Percentiles rank a stretch among this genome's conserved stretches.
These are phyloP conservation scores for Apodemia hepburni DNA, from an alignment of 2,888 invertebrate genomes.

Conservation along the genomic window DNA sequence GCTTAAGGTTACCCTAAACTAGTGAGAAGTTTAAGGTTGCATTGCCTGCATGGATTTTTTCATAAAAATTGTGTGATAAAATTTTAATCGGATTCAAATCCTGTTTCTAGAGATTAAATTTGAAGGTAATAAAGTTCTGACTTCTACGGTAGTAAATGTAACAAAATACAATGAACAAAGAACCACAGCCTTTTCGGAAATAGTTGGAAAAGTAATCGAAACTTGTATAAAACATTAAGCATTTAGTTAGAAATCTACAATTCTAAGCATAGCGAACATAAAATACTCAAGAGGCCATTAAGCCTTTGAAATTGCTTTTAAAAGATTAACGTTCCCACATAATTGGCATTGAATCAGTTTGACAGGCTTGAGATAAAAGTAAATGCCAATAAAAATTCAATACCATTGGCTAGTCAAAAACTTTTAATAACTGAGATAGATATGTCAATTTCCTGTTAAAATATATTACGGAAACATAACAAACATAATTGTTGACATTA, in stretches of 20 bases:
- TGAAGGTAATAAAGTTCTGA: too few relatives aligned
- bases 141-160: too few relatives aligned
- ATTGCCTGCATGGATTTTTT: too few relatives aligned
- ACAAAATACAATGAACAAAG: too few relatives aligned
- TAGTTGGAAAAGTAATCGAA: too few relatives aligned
- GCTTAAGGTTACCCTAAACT: too few relatives aligned
- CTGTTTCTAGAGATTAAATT: too few relatives aligned
- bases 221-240: neutral
- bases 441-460: neutral
- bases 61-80: too few relatives aligned
- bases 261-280: constrained; percentile 9
- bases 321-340: constrained; percentile 15
- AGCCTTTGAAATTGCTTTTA: constrained; percentile 9
- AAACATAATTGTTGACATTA: too few relatives aligned
- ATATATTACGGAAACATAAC: neutral
- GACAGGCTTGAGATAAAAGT: constrained; percentile 12
- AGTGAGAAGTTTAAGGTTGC: too few relatives aligned
- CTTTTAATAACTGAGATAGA: constrained; percentile 2
- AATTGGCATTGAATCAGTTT: constrained; percentile 14
- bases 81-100: too few relatives aligned
- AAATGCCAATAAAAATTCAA: constrained; percentile 14
- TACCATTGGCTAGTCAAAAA: neutral
- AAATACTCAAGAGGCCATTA: neutral
- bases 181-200: too few relatives aligned
- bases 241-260: neutral